These are phyloP conservation scores for Blastobasis adustella DNA, from an alignment of 2,888 invertebrate species.

Conservation along the genomic window DNA sequence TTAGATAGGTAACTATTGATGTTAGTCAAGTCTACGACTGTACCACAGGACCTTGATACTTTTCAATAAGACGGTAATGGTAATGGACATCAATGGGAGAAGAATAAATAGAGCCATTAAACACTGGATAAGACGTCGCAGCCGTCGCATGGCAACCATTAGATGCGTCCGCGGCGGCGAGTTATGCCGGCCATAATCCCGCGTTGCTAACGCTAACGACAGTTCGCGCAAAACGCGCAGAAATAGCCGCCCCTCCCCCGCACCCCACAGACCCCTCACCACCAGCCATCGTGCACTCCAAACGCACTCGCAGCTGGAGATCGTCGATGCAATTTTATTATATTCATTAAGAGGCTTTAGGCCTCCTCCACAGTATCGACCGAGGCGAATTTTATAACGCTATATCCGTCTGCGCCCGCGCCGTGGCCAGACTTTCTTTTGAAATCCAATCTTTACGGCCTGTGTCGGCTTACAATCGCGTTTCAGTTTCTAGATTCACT, in stretches of 20 bases:
- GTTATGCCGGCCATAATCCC: constrained; percentile 41
- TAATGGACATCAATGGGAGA: too few species aligned
- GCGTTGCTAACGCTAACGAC: constrained; percentile 37
- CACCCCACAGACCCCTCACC: constrained; percentile 21
- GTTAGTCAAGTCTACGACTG: too few species aligned
- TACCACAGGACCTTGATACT: too few species aligned
- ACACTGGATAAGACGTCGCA: too few species aligned
- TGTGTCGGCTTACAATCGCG: constrained; percentile 46
- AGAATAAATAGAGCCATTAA: too few species aligned
- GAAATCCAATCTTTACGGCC: constrained; percentile 48
- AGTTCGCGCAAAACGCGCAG: constrained; percentile 61
- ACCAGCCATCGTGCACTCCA: constrained; percentile 52
- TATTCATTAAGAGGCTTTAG: constrained; percentile 25
- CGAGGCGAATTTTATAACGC: constrained; percentile 38
- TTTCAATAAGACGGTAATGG: too few species aligned
- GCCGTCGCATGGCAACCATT: constrained; percentile 10
- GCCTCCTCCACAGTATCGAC: constrained; percentile 21
- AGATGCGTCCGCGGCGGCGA: constrained; percentile 26
- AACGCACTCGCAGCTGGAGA: constrained; percentile 64
- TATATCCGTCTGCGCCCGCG: constrained; percentile 34
- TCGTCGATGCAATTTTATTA: constrained; percentile 45
- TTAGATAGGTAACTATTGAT: too few species aligned
- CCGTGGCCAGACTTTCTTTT: constrained; percentile 49
- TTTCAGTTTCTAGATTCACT: constrained; percentile 27
- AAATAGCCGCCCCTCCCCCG: constrained; percentile 62